These are phyloP conservation scores for Colostygia pectinataria DNA, from an alignment of 2,888 invertebrate species.

Conservation along the genomic window DNA sequence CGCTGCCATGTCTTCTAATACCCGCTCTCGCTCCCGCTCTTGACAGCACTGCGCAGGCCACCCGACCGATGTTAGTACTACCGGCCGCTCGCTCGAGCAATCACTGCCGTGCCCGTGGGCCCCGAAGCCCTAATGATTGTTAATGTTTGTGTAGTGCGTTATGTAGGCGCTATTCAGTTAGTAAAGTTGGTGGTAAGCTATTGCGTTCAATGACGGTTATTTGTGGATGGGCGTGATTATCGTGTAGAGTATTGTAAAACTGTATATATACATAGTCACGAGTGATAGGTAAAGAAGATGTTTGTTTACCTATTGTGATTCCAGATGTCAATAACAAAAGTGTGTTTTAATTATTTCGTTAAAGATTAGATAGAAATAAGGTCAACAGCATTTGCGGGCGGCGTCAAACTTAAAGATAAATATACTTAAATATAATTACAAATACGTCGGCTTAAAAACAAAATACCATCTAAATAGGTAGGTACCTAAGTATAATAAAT, in stretches of 20 bases:
- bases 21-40: slow-evolving; percentile 43
- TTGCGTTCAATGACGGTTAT: slow-evolving; percentile 49
- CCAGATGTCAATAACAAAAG: too few species aligned
- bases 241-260: slow-evolving; percentile 21
- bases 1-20: slow-evolving; percentile 73
- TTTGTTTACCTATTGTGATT: slow-evolving; percentile 18
- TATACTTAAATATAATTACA: slow-evolving; percentile 9
- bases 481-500: too few species aligned
- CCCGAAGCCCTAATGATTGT: slow-evolving; percentile 74
- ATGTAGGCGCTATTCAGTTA: slow-evolving; percentile 32
- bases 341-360: too few species aligned
- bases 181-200: slow-evolving; percentile 49
- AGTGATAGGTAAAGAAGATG: slow-evolving; percentile 38
- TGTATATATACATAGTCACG: slow-evolving; percentile 47
- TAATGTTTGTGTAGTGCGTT: slow-evolving; percentile 60
- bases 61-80: slow-evolving; percentile 75
- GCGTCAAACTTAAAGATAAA: slow-evolving; percentile 1
- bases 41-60: slow-evolving; percentile 80
- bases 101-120: slow-evolving; percentile 77
- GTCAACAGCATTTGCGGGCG: slow-evolving; percentile 19
- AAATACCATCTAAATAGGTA: slow-evolving; percentile 33
- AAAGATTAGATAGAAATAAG: background rate
- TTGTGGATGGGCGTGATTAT: slow-evolving; percentile 46
- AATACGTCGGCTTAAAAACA: slow-evolving; percentile 28
- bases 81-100: slow-evolving; percentile 73